Conservation (phyloP, 2,888 invertebrate species). For the Neuroscelio doddi region DNA sequence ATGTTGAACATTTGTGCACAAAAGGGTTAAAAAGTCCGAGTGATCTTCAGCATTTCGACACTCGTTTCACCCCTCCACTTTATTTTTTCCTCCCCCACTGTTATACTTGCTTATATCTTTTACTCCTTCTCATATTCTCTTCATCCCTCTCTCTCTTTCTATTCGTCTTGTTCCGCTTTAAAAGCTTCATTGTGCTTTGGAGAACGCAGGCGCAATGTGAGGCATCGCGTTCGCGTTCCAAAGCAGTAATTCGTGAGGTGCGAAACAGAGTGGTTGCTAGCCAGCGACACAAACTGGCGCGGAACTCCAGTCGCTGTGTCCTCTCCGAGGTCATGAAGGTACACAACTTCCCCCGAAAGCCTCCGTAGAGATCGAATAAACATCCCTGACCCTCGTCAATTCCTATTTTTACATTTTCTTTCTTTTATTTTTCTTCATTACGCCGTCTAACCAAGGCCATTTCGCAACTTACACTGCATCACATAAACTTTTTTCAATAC, state of each 20-base stretch:
- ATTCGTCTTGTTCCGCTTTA: slow-evolving; percentile 14
- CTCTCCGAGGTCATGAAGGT: slow-evolving; percentile 48
- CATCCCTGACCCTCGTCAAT: background rate
- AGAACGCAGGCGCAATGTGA: slow-evolving; percentile 51
- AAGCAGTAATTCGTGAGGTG: slow-evolving; percentile 67
- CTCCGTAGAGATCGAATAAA: slow-evolving; percentile 4
- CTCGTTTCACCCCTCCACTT: background rate
- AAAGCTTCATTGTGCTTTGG: slow-evolving; percentile 30
- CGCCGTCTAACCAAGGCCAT: background rate
- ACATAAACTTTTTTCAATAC: too few species aligned
- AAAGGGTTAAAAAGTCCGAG: slow-evolving; percentile 27
- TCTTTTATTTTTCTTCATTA: background rate
- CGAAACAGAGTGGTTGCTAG: slow-evolving; percentile 59
- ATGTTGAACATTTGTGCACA: slow-evolving; percentile 21
- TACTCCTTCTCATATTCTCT: slow-evolving; percentile 27
- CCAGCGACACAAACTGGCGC: slow-evolving; percentile 38
- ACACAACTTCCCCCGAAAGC: slow-evolving; percentile 31
- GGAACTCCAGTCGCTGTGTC: slow-evolving; percentile 44
- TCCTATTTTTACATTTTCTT: background rate
- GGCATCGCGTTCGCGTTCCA: slow-evolving; percentile 52
- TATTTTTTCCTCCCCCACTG: slow-evolving; percentile 4
- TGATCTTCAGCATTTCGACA: slow-evolving; percentile 37
- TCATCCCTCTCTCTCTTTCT: slow-evolving; percentile 37
- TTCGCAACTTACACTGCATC: too few species aligned
- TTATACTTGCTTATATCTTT: slow-evolving; percentile 8